Base-by-base conservation (phyloP, 2,797 vertebrate genomes). In the Lindbergichthys nudifrons region DNA sequence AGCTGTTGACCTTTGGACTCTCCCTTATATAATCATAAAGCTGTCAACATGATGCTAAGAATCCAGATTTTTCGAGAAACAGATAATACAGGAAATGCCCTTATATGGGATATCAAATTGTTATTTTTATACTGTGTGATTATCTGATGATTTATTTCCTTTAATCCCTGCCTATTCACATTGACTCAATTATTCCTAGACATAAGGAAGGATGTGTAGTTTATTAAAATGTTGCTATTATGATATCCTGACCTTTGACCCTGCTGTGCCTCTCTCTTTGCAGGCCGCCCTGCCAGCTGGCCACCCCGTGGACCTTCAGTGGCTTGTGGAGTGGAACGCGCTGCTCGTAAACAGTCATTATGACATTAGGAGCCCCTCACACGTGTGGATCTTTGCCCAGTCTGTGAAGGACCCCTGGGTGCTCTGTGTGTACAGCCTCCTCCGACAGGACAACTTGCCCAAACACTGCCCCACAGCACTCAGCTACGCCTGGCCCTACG, bases 391-490 rank as follows among this genome's bases (percentile, higher is more conserved):
- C 93, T 98, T 98, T 41, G 97, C 97, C 70, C 98, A 99, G 88
- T 98, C 98, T 0, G 97, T 97, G 82, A 99, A 98, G 89, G 98
- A 99, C 89, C 97, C 98, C 0, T 99, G 98, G 98, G 96, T 98
- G 81, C 95, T 99, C 64, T 99, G 98, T 75, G 92, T 99, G 0
- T 98, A 98, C 94, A 98, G 97, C 87, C 96, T 99, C 76, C 97
- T 99, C 15, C 94, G 96, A 21, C 97, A 97, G 79, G 98, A 99
- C 86, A 95, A 98, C 87, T 93, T 99, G 50, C 97, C 97, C 53
- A 98, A 97, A 60, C 97, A 97, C 86, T 99, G 98, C 77, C 96
- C 98, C 79, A 97, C 95, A 0, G 98, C 98, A 3, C 96, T 99
- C 73, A 96, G 97, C 93, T 99, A 98, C 0, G 96, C 97, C 78